Evolutionary conservation across 2,113 vertebrate species (phyloP).

Genomic region (Vulpes vulpes): DNA sequence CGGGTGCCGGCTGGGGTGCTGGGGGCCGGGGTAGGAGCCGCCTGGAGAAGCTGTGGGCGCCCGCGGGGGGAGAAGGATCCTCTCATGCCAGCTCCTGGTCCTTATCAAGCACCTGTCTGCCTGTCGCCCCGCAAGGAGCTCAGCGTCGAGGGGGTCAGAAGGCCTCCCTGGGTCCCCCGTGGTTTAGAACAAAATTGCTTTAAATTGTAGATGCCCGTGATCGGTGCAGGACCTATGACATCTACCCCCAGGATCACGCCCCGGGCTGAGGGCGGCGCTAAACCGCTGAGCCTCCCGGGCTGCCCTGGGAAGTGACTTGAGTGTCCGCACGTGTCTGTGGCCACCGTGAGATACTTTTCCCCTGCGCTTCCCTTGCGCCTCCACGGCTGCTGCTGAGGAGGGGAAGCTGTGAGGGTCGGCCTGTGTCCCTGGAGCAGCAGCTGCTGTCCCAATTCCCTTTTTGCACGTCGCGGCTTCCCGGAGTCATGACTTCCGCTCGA

Average conservation of each 20-base stretch:
- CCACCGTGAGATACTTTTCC: no score
- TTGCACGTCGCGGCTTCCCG: no score
- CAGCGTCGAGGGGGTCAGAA: not conserved
- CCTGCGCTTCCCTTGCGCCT: no score
- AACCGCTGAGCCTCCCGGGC: no score
- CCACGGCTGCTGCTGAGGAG: no score
- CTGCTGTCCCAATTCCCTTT: no score
- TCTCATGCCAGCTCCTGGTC: not conserved
- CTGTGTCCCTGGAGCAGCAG: no score
- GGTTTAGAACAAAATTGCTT: constrained; percentile 2
- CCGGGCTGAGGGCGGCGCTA: no score
- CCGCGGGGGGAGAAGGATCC: not conserved
- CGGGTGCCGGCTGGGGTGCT: not conserved
- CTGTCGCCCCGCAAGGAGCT: not conserved
- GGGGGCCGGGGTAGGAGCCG: not conserved
- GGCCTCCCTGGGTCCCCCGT: not conserved
- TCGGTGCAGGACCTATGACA: not conserved
- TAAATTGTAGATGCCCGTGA: not conserved
- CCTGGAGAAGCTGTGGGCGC: not conserved
- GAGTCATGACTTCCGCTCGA: no score
- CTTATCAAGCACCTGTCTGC: not conserved
- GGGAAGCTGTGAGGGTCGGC: no score
- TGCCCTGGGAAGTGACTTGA: no score
- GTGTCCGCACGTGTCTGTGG: no score
- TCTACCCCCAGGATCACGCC: not conserved